phyloP scores from a whole-genome alignment of 2,113 vertebrate species.

The Hystrix brachyura region DNA sequence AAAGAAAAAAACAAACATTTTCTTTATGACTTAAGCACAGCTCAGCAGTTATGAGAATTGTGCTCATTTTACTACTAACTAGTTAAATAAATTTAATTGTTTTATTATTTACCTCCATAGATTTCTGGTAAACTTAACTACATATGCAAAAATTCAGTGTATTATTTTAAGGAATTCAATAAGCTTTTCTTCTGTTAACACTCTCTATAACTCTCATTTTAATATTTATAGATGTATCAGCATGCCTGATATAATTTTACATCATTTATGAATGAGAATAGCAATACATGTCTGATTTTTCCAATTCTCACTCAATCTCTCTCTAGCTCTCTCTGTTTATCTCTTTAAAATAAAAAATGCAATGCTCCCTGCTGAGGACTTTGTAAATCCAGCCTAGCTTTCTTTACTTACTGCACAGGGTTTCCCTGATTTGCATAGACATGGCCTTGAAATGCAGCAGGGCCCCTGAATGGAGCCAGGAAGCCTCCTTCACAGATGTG shows the following conservation, averaged over 20 bases:
- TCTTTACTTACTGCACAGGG: not conserved
- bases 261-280: constrained; percentile 54
- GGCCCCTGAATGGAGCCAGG: not conserved
- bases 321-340: not conserved
- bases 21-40: not conserved
- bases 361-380: not conserved
- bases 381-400: not conserved
- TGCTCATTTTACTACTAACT: constrained; percentile 16
- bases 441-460: not conserved
- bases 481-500: constrained; percentile 15
- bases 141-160: not conserved
- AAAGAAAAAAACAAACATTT: not conserved
- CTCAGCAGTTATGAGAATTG: constrained; percentile 26
- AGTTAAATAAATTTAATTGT: constrained; percentile 53
- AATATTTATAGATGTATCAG: constrained; percentile 31
- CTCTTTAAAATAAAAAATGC: constrained; percentile 40
- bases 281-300: not conserved
- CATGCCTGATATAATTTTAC: constrained; percentile 10
- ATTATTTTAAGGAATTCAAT: constrained; percentile 52
- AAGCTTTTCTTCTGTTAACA: not conserved
- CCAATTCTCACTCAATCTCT: not conserved
- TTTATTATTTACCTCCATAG: not conserved
- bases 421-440: constrained; percentile 1
- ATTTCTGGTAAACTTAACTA: constrained; percentile 45
- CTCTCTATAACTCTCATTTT: constrained; percentile 21